These are phyloP conservation scores for Scaptodrosophila latifasciaeformis DNA, from an alignment of 2,888 invertebrate genomes.

Conservation along the genomic window DNA sequence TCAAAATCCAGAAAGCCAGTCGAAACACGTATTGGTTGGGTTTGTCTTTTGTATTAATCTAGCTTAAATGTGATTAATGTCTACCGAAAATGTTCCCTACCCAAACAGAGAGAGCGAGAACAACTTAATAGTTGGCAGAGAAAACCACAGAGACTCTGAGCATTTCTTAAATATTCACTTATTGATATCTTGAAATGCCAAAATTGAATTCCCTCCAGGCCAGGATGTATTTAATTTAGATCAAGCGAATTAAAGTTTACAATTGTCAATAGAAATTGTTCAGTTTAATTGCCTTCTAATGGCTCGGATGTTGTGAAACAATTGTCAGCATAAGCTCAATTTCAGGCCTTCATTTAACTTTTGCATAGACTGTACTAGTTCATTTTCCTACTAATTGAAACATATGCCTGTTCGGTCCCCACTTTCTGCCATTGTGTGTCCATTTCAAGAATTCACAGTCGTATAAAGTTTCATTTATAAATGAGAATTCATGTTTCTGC, in stretches of 20 bases:
- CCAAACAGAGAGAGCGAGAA: constrained; percentile 8
- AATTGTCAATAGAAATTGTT: too few species aligned
- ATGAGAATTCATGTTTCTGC: constrained; percentile 25
- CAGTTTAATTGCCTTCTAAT: too few species aligned
- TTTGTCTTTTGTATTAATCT: constrained; percentile 47
- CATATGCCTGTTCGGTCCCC: constrained; percentile 14
- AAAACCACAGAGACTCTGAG: neutral
- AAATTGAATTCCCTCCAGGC: too few species aligned
- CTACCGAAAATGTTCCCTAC: constrained; percentile 22
- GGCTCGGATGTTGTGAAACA: too few species aligned
- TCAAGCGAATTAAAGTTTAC: too few species aligned
- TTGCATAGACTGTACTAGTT: constrained; percentile 5
- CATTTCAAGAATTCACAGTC: constrained; percentile 12
- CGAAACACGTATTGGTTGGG: neutral
- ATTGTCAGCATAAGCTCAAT: too few species aligned
- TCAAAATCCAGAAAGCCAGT: neutral
- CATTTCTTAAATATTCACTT: too few species aligned
- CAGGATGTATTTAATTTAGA: too few species aligned
- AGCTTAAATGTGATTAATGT: constrained; percentile 59
- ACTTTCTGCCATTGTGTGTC: neutral
- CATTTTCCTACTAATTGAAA: constrained; percentile 31
- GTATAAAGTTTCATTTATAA: constrained; percentile 30
- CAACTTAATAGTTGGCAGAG: constrained; percentile 28
- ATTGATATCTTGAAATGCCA: too few species aligned
- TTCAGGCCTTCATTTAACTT: too few species aligned